phyloP scores from a whole-genome alignment of 1,140 invertebrate species.

The Bombus terrestris region DNA sequence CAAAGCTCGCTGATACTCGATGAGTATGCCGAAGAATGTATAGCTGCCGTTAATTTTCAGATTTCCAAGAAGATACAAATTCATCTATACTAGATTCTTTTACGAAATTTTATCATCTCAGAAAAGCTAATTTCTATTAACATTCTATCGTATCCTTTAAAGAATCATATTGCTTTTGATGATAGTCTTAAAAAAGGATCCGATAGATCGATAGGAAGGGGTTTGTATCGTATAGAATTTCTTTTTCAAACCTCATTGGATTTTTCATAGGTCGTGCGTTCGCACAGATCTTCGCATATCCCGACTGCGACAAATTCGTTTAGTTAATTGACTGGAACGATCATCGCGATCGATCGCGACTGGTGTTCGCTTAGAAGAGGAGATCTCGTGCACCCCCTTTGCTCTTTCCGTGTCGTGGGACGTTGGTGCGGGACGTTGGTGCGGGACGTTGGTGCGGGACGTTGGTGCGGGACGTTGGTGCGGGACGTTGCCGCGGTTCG shows the following conservation, averaged over 20 bases:
- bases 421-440: neutral
- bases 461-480: neutral
- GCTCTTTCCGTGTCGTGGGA: constrained; percentile 2
- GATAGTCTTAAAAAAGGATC: neutral
- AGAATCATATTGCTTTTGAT: neutral
- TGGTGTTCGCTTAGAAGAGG: constrained; percentile 21
- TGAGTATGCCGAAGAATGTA: neutral
- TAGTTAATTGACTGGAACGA: constrained; percentile 41
- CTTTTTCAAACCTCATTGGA: too few relatives aligned
- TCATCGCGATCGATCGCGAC: constrained; percentile 22
- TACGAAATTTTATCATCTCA: neutral
- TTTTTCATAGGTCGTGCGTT: too few relatives aligned
- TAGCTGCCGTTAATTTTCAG: too few relatives aligned
- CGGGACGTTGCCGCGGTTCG: neutral
- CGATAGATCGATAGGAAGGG: neutral
- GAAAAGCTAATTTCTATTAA: too few relatives aligned
- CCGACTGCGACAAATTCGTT: neutral
- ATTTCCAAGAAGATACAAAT: neutral
- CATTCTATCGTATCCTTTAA: neutral
- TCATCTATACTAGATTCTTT: too few relatives aligned
- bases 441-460: constrained; percentile 2
- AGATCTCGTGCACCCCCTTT: neutral
- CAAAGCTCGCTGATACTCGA: neutral
- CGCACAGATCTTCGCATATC: too few relatives aligned
- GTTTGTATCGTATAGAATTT: too few relatives aligned